Percentiles rank a stretch among this genome's conserved stretches.
These are phyloP conservation scores for Microtus obscurus DNA, from an alignment of 2,797 vertebrate genomes.

Conservation along the genomic window DNA sequence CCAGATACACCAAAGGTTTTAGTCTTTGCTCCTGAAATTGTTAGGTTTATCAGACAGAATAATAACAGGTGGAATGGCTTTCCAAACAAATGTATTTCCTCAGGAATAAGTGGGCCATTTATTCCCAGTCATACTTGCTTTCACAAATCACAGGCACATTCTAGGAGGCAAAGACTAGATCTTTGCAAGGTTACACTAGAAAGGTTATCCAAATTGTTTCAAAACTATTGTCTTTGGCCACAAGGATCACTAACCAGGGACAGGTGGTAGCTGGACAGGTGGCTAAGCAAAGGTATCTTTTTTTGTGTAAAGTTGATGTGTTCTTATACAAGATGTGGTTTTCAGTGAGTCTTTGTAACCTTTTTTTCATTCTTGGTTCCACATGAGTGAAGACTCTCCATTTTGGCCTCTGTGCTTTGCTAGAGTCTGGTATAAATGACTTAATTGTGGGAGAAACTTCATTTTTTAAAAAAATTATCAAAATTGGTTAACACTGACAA, in stretches of 20 bases:
- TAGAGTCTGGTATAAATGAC: not conserved
- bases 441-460: constrained; percentile 3
- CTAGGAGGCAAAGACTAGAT: not conserved
- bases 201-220: not conserved
- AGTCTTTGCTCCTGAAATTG: not conserved
- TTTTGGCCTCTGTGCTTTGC: not conserved
- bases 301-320: not conserved
- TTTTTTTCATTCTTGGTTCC: not conserved
- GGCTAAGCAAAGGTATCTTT: not conserved
- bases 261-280: not conserved
- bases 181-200: not conserved
- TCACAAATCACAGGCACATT: not conserved
- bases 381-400: not conserved
- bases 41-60: not conserved
- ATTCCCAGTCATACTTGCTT: not conserved
- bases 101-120: not conserved
- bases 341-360: not conserved
- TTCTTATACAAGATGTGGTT: not conserved
- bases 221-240: not conserved
- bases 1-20: not conserved
- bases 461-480: not conserved
- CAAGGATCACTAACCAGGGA: not conserved
- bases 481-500: not conserved
- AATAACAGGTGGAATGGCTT: not conserved
- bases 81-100: not conserved